Base-by-base conservation (phyloP, 2,888 invertebrate genomes). In the Amphimallon solstitiale region DNA sequence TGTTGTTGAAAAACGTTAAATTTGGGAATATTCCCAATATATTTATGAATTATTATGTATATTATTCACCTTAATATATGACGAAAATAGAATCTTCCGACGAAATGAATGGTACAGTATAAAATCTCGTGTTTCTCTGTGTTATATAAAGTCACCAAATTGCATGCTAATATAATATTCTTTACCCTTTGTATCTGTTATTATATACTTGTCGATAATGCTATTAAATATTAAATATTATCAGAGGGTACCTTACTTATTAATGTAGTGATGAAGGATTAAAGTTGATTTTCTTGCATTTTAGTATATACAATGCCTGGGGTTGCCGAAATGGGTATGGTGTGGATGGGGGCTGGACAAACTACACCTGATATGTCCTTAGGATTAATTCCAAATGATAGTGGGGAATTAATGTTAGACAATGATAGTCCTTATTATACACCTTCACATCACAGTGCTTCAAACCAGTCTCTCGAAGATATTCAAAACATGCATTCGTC, bases 281-380 rank as follows among this genome's bases (percentile, higher is more conserved):
- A 23, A 21, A 17, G 54, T 49, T 29, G 38, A 35, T 48, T 34
- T 54, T 15, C 14, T 29, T 9, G 46, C 34, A 6, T 29, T 19
- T 46, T 52, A 73, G 83, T 82, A 35, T 83, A 80, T 72, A 81
- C 83, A 69, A 86, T 86, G 84, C 84, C 86, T 71, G 85, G 84
- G 71, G 84, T 86, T 74, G 82, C 86, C 71, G 88, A 88, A 77
- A 82, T 87, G 80, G 86, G 87, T 75, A 86, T 88, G 86, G 86
- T 89, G 77, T 90, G 90, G 90, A 89, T 90, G 89, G 88, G 88
- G 43, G 85, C 85, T 65, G 82, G 83, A 37, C 86, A 86, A 72
- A 80, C 85, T 65, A 80, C 84, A 19, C 76, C 78, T 51, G 85
- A 86, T 68, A 79, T 86, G 72, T 83, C 86, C 61, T 83, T 86